Evolutionary conservation across 1,140 invertebrate species (phyloP), one percentile per base, ranked within the genome.

Genomic region (Aphelinus atriplicis): DNA sequence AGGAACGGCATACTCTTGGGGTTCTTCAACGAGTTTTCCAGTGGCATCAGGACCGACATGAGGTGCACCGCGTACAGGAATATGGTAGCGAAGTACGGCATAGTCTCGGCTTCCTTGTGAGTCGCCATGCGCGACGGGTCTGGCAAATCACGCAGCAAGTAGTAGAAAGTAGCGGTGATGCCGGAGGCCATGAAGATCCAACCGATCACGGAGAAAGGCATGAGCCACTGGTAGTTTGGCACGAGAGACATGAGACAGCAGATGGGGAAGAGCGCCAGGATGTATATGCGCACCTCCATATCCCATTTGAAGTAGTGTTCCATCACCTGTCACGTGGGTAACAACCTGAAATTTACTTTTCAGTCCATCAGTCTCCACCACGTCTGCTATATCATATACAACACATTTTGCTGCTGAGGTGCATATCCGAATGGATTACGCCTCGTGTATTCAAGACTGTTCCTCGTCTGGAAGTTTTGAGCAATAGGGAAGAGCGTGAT

Each of bases 1-100:
- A 91, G 91, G 73, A 92, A 89, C 1, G 90, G 89, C 1, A 90
- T 85, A n/a, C 80, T n/a, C 90, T 89, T 4, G 88, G 70, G 3
- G 82, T 73, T 89, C 90, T 90, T 9, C 90, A 91, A 91, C 50
- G 87, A 85, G 76, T 91, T 90, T 79, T 91, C 89, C 72, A 91
- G 79, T 2, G 91, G 91, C 55, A 91, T 75, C 43, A 87, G 80
- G 10, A 89, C 56, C 42, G 88, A 86, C 77, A 91, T 90, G 47
- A 93, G 80, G 47, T 88, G 84, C 75, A 90, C 76, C 2, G 78
- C 45, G 7, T 86, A 84, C 77, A 88, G 83, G 3, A 89, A 65
- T 0, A 89, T 82, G 2, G 89, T 79, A 3, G 89, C 67, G 1
- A 87, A 74, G 9, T 6, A 90, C 90, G 81, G 91, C 90, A 79